Base-by-base conservation (phyloP, 2,888 invertebrate genomes). In the Drosophila greeni region DNA sequence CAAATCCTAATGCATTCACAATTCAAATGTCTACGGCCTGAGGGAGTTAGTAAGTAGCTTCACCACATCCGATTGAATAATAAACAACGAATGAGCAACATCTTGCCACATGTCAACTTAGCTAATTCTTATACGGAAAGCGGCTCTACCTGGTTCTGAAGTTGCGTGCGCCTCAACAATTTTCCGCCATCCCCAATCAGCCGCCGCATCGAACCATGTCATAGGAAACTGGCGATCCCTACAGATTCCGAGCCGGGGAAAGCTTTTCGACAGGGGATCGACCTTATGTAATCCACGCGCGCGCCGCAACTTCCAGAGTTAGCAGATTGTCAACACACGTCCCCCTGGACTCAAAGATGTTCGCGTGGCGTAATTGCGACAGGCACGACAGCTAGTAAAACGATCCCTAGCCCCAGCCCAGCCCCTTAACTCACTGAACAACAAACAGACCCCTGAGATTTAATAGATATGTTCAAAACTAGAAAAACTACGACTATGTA, bases 191-290 rank as follows among this genome's bases (percentile, higher is more conserved):
- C 42, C 12, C 56, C 68, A 62, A 75, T 77, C 66, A 78, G 51
- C 59, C 18, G 68, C 53, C 34, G 72, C 78, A 81, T 69, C 75
- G 84, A 83, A 81, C 84, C 78, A 66, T 83, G 74, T 76, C 82
- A 66, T 36, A 67, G 69, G 49, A 55, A 33, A 64, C 53, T 49
- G 12, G 60, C 48, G 34, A 36, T 42, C 42, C 42, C 29, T 16
- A 29, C 18, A 14, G 40, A 40, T 9, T 24, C 24, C 18, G 24
- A 52, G 65, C 23, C 31, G 52, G 36, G 61, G 24, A 54, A 45
- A 64, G 62, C 65, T 45, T 52, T 37, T 51, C 39, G 49, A 16
- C 57, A 36, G 40, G 54, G 49, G 55, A 67, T 45, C 62, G 66
- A 67, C 36, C 64, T 75, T 67, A 58, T 40, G 61, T 66, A 53